Percentiles rank a stretch among this genome's conserved stretches.
Conservation (phyloP, 1,140 invertebrate genomes). For the Heterodera carotae region DNA sequence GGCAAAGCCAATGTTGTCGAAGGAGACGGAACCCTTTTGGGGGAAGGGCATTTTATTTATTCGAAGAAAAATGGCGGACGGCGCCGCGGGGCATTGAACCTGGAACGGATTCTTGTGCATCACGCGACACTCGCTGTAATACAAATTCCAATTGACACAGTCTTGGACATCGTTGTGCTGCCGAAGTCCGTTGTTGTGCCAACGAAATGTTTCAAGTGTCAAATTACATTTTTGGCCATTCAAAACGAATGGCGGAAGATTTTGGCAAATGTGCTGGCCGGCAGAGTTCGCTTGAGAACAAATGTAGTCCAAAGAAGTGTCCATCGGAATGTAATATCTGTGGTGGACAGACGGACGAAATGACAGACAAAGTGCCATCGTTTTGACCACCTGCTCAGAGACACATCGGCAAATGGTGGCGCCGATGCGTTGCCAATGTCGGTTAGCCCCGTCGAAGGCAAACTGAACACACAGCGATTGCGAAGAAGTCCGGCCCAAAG, state of each 20-base stretch:
- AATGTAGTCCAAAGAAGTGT: slow-evolving; percentile 91
- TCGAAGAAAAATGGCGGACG: neutral
- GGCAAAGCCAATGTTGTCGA: slow-evolving; percentile 98
- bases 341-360: neutral
- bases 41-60: too few species aligned
- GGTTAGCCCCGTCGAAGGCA: slow-evolving; percentile 53
- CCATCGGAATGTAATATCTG: slow-evolving; percentile 68
- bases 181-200: slow-evolving; percentile 52
- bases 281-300: slow-evolving; percentile 88
- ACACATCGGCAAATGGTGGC: slow-evolving; percentile 52
- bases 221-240: slow-evolving; percentile 71
- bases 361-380: neutral
- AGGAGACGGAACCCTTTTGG: slow-evolving; percentile 88
- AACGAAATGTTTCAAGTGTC: slow-evolving; percentile 58
- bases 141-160: slow-evolving; percentile 98
- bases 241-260: slow-evolving; percentile 80
- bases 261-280: slow-evolving; percentile 87
- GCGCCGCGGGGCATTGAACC: neutral
- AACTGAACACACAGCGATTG: slow-evolving; percentile 64
- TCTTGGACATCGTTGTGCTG: slow-evolving; percentile 21
- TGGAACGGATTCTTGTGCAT: slow-evolving; percentile 92
- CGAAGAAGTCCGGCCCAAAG: slow-evolving; percentile 88
- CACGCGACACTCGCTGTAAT: slow-evolving; percentile 88
- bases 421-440: slow-evolving; percentile 43
- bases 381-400: slow-evolving; percentile 52